Evolutionary conservation across 1,140 invertebrate genomes (phyloP), one percentile per base, ranked within the genome.

Genomic region (Zaprionus gabonicus): DNA sequence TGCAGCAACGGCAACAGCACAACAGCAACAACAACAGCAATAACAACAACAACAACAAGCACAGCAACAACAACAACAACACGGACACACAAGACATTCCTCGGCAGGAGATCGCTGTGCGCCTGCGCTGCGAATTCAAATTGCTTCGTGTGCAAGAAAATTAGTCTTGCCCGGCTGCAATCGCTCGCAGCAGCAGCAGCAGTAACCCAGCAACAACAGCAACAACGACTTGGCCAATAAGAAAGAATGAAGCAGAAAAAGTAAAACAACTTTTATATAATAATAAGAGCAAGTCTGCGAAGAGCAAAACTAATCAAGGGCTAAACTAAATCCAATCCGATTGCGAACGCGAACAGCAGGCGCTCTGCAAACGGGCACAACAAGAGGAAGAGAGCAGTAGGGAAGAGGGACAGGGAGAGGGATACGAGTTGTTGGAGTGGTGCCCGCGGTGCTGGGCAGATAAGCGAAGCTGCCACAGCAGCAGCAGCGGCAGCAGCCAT

Each of bases 81-180:
- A 56, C 36, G 64, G 44, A 46, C n/a, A 64, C 66, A 49, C 51
- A 74, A 38, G 65, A 74, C 78, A 88, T 88, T 88, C 84, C 84
- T 71, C 34, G 41, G 15, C 41, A 25, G 73, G 36, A 84, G 85
- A 88, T 90, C 84, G 77, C 34, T 70, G 36, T 69, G 76, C 71
- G 78, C 78, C 70, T 81, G 78, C 67, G 75, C 78, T 70, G 68
- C 79, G 63, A 91, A 90, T 90, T 90, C 85, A 90, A 90, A 90
- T 90, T 90, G 85, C 88, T 90, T 92, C 91, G 91, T 92, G 91
- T 92, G 91, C 91, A 92, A 92, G 91, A 92, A 92, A 92, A 92
- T 92, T 92, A 92, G 91, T 92, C 91, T 92, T 84, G 81, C 71
- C 71, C 56, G 78, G 41, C 71, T 79, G 67, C 67, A 71, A 71